Evolutionary conservation across 2,113 vertebrate species (phyloP).

Genomic region (Corvus cornix): DNA sequence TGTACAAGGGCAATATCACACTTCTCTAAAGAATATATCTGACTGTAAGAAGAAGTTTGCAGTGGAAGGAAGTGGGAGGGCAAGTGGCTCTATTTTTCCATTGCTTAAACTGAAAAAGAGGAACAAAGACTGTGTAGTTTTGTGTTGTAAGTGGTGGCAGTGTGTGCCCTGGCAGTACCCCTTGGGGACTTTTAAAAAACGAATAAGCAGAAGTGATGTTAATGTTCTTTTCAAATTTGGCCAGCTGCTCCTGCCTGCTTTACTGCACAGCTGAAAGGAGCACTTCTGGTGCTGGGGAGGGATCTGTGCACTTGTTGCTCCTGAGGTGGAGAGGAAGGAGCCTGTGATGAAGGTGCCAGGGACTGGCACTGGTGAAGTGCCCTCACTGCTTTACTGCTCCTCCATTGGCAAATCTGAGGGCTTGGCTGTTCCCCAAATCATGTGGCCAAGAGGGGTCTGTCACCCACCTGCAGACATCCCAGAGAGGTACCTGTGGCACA

Average conservation of each 20-base stretch:
- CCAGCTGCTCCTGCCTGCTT: neutral
- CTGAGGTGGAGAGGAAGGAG: neutral
- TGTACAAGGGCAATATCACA: neutral
- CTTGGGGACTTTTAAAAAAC: neutral
- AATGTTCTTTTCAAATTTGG: neutral
- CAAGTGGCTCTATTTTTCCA: constrained; percentile 63
- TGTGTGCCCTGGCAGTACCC: neutral
- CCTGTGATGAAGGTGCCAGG: accelerated
- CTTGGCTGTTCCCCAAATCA: neutral
- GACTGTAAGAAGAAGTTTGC: neutral
- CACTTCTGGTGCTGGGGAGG: neutral
- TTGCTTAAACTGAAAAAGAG: constrained; percentile 50
- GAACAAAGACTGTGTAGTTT: constrained; percentile 54
- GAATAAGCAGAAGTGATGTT: constrained; percentile 10
- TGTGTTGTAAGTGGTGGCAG: constrained; percentile 1
- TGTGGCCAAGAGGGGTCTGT: neutral
- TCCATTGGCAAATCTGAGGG: neutral
- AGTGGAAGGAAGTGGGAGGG: neutral
- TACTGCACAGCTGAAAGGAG: neutral
- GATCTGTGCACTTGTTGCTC: accelerated
- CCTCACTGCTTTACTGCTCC: neutral
- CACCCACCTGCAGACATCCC: neutral
- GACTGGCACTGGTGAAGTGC: neutral
- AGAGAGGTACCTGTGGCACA: neutral
- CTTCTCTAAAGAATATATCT: neutral